Percentiles rank a stretch among this genome's conserved stretches.
Evolutionary conservation across 2,797 vertebrate species (phyloP).

Genomic region (Eutrigla gurnardus): DNA sequence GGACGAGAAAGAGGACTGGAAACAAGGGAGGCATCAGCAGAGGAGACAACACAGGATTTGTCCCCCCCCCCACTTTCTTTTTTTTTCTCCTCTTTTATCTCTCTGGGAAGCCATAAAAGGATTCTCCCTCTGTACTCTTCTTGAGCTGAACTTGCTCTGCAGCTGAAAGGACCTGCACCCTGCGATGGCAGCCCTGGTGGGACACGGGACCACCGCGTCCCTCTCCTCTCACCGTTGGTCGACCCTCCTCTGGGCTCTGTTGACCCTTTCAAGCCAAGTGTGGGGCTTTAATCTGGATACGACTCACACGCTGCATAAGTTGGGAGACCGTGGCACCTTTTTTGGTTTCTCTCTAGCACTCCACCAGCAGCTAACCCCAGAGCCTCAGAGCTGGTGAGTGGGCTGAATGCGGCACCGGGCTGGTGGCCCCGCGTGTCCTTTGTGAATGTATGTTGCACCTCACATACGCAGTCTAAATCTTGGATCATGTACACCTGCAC

Average conservation of each 20-base stretch:
- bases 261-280: conserved; percentile 54
- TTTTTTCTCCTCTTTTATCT: conserved; percentile 32
- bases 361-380: conserved; percentile 90
- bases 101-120: conserved; percentile 45
- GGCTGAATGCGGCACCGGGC: conserved; percentile 38
- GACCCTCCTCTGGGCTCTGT: conserved; percentile 69
- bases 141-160: conserved; percentile 64
- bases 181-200: conserved; percentile 72
- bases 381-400: conserved; percentile 92
- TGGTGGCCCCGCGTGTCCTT: conserved; percentile 37
- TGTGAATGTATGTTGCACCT: conserved; percentile 18
- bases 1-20: conserved; percentile 37
- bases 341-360: conserved; percentile 94
- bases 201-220: conserved; percentile 51
- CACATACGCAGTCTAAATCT: not conserved
- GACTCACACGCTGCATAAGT: conserved; percentile 87
- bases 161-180: conserved; percentile 50
- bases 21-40: conserved; percentile 55
- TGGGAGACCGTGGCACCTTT: conserved; percentile 89
- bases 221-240: conserved; percentile 59
- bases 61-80: not conserved
- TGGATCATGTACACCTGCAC: conserved; percentile 11
- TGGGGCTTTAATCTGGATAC: conserved; percentile 92
- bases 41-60: conserved; percentile 38
- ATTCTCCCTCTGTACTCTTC: conserved; percentile 43